Evolutionary conservation across 1,140 invertebrate species (phyloP).

Genomic region (Mamestra configurata): DNA sequence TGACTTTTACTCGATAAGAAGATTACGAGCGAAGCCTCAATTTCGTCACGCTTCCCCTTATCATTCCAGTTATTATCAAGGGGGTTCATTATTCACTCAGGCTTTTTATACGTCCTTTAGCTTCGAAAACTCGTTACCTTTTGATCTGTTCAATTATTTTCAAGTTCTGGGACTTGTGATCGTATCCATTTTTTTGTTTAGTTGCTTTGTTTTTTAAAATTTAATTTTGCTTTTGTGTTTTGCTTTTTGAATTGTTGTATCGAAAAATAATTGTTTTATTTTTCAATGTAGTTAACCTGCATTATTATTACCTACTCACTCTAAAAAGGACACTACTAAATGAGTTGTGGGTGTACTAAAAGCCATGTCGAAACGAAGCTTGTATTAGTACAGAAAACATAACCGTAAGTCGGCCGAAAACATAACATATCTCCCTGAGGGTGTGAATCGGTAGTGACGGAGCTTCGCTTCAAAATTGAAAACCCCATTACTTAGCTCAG

Average conservation of each 20-base stretch:
- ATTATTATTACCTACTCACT: too few relatives aligned
- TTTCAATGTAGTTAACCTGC: too few relatives aligned
- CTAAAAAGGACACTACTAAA: background rate
- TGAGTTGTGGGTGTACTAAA: background rate
- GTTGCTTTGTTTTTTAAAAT: too few relatives aligned
- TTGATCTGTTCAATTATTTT: background rate
- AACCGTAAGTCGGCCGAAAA: constrained; percentile 11
- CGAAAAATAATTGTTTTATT: too few relatives aligned
- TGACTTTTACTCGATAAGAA: constrained; percentile 51
- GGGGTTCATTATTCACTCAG: constrained; percentile 28
- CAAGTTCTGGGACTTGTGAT: too few relatives aligned
- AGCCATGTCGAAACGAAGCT: constrained; percentile 1
- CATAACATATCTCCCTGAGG: constrained; percentile 11
- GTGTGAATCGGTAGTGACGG: background rate
- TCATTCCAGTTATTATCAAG: constrained; percentile 15
- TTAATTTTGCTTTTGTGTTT: too few relatives aligned
- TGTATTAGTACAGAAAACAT: constrained; percentile 18
- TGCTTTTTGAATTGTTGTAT: too few relatives aligned
- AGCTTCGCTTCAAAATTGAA: constrained; percentile 9
- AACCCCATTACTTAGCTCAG: background rate
- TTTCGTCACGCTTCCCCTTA: constrained; percentile 25
- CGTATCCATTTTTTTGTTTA: too few relatives aligned
- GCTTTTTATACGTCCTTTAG: background rate
- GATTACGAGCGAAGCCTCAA: constrained; percentile 35
- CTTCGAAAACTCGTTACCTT: background rate